These are phyloP conservation scores for Drosophila equinoxialis DNA, from an alignment of 1,140 invertebrate species.

Conservation along the genomic window DNA sequence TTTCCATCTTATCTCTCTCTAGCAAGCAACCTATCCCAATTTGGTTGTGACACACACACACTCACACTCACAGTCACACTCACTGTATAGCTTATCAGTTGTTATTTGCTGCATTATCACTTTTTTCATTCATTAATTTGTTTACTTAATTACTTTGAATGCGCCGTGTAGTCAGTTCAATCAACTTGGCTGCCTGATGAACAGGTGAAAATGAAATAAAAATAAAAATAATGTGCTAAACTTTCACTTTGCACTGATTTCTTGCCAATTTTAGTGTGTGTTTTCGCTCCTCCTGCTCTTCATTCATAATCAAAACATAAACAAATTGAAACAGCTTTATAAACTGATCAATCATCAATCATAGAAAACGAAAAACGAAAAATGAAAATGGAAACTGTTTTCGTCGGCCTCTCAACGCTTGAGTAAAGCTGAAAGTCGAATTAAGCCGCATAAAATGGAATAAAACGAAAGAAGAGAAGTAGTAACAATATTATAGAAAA, in stretches of 20 bases:
- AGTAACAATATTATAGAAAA: constrained; percentile 44
- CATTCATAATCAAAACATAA: constrained; percentile 32
- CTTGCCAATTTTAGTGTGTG: background rate
- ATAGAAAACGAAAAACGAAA: constrained; percentile 19
- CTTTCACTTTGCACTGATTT: constrained; percentile 43
- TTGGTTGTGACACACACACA: background rate
- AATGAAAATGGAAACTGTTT: background rate
- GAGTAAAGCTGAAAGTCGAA: constrained; percentile 35
- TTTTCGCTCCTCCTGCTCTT: background rate
- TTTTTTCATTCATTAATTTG: constrained; percentile 12
- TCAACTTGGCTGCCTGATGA: background rate
- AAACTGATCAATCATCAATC: constrained; percentile 42
- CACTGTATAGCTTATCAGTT: background rate
- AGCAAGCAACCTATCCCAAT: background rate
- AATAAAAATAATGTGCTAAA: constrained; percentile 41
- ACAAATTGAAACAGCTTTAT: constrained; percentile 46
- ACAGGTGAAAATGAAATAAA: constrained; percentile 29
- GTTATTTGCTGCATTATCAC: constrained; percentile 1
- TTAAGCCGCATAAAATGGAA: constrained; percentile 24
- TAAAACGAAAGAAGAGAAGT: background rate
- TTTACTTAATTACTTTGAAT: constrained; percentile 8
- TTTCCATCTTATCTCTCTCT: background rate
- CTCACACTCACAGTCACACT: too few relatives aligned
- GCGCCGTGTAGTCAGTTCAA: background rate
- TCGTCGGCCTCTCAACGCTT: constrained; percentile 41